A percentile compares a stretch with the other conserved stretches of the same genome.
phyloP scores from a whole-genome alignment of 2,113 vertebrate species.

The Acrocephalus arundinaceus region DNA sequence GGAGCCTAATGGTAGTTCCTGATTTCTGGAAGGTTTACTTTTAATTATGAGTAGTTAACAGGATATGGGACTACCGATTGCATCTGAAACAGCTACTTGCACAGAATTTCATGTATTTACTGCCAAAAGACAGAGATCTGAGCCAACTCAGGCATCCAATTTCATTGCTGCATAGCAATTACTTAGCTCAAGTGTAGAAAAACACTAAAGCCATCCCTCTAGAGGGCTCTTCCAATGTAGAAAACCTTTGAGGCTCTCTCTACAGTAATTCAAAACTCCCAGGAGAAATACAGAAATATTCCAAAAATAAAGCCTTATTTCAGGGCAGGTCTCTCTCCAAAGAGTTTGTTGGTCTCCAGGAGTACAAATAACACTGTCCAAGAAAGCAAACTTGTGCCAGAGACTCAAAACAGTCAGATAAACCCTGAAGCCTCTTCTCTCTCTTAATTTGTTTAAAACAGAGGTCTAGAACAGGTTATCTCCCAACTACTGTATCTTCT shows the following conservation, averaged over 20 bases:
- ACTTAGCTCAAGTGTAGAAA: slow-evolving; percentile 14
- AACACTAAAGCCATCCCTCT: neutral
- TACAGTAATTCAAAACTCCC: slow-evolving; percentile 1
- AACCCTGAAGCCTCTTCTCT: neutral
- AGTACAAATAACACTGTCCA: neutral
- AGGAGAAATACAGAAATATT: neutral
- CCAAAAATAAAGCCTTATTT: neutral
- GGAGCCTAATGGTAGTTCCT: neutral
- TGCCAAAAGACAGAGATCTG: slow-evolving; percentile 8
- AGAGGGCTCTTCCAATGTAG: neutral
- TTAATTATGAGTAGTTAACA: neutral
- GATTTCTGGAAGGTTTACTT: slow-evolving; percentile 1
- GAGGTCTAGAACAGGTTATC: neutral
- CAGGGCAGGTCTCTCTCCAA: neutral
- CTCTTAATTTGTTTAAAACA: neutral
- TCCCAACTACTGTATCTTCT: neutral
- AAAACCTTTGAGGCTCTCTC: neutral
- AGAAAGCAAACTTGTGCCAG: neutral
- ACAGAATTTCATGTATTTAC: neutral
- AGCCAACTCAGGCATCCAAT: neutral
- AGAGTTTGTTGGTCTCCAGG: neutral
- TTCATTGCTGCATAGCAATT: slow-evolving; percentile 2
- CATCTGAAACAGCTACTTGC: slow-evolving; percentile 3
- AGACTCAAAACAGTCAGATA: neutral
- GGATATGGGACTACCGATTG: neutral